Percentiles rank a stretch among this genome's conserved stretches.
Evolutionary conservation across 2,113 vertebrate species (phyloP).

Genomic region (Notiomystis cincta): DNA sequence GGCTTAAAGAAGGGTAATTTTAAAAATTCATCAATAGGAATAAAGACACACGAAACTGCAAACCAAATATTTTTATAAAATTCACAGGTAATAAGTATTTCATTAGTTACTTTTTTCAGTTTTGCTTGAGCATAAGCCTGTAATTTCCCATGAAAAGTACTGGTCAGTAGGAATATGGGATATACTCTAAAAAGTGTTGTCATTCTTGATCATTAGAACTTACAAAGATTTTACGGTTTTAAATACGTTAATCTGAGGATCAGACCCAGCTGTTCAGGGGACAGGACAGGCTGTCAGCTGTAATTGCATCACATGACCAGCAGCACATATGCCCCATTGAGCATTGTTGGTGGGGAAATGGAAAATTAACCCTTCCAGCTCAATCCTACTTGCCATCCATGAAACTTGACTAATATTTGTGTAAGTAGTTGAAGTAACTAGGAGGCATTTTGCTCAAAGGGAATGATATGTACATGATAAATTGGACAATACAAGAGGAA

Average conservation of each 20-base stretch:
- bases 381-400: neutral
- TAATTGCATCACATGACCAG: constrained; percentile 55
- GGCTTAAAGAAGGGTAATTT: constrained; percentile 39
- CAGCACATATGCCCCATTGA: constrained; percentile 30
- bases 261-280: constrained; percentile 47
- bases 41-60: neutral
- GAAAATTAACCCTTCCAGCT: constrained; percentile 42
- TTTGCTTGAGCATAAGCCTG: neutral
- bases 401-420: neutral
- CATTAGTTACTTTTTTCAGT: neutral
- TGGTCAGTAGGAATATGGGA: neutral
- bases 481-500: neutral
- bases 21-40: constrained; percentile 44
- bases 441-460: neutral
- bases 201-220: constrained; percentile 25
- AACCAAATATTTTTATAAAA: neutral
- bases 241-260: constrained; percentile 27
- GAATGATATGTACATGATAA: neutral
- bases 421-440: neutral
- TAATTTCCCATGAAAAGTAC: neutral
- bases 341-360: neutral
- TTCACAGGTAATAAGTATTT: neutral
- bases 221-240: constrained; percentile 27
- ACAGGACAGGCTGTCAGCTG: constrained; percentile 42
- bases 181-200: constrained; percentile 8